Evolutionary conservation across 37 sponge, comb jelly and placozoan species (phyloP), one percentile per base, ranked within the genome.

Genomic region (Chondrilla cf. caribensis): DNA sequence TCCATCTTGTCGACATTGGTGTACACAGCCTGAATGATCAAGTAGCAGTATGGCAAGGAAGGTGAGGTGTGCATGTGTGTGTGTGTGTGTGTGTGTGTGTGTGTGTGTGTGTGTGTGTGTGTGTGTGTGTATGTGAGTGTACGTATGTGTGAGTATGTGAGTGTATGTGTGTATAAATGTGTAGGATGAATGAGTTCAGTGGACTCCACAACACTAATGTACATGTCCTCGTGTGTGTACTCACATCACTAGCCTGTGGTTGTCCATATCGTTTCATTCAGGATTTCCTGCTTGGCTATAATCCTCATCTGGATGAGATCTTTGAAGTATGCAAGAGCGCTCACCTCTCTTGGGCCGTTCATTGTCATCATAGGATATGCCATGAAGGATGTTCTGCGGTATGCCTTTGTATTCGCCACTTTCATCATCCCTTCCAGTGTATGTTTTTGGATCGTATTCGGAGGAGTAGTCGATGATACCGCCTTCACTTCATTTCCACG

Each of bases 401-500:
- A 82, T 60, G 79, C 60, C 37, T 65, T 55, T 64, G 35, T 90
- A 9, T 86, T 80, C 66, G 25, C 42, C 59, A 35, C 86, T 62
- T 41, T 90, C 65, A 80, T 71, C 33, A 55, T 86, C 0, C 90
- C 90, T 1, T 90, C 67, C 51, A 51, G 84, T 79, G 51, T 39
- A 51, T 77, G 84, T 28, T 86, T 90, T 75, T 90, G 90, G 90
- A 60, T 82, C 5, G 38, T 90, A 58, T 90, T 90, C 83, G 90
- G 90, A 76, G 84, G 84, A 14, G 18, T 32, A 59, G 60, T 59
- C 25, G 60, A 59, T 59, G 60, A 59, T 26, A n/a, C 60, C 60
- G 22, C 60, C n/a, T n/a, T n/a, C n/a, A n/a, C n/a, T n/a, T n/a
- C n/a, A n/a, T n/a, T n/a, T n/a, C n/a, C n/a, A n/a, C n/a, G n/a